Conservation (phyloP, 2,113 vertebrate species). For the Crotalus helleri region DNA sequence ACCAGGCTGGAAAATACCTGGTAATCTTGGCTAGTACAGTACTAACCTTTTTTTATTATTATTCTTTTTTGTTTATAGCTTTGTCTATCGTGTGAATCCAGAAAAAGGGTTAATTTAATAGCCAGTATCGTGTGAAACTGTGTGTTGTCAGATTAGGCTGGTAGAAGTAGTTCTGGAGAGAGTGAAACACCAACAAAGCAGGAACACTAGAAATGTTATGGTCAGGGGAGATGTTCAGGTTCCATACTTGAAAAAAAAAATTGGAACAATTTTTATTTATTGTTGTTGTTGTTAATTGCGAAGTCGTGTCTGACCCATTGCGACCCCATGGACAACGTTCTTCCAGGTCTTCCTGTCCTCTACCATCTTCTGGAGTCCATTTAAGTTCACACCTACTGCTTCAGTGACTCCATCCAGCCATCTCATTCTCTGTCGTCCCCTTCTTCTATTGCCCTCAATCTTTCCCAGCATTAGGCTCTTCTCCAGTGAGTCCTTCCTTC, state of each 20-base stretch:
- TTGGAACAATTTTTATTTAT: no score
- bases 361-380: no score
- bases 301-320: no score
- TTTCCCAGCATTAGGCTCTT: no score
- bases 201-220: not conserved
- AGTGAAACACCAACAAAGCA: not conserved
- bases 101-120: not conserved
- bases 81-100: not conserved
- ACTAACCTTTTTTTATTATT: not conserved
- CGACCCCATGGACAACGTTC: no score
- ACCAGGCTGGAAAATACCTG: not conserved
- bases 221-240: not conserved
- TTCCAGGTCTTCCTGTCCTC: no score
- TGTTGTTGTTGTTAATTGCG: no score
- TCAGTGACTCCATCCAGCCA: no score
- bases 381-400: no score
- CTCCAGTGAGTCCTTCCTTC: no score
- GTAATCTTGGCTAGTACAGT: not conserved
- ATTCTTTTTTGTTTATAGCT: not conserved
- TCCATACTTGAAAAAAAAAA: not conserved
- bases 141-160: not conserved
- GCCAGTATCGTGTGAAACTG: not conserved
- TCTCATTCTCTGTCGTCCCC: no score
- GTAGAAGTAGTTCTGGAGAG: not conserved
- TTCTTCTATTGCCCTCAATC: no score